These are phyloP conservation scores for Cossypha caffra DNA, from an alignment of 2,797 vertebrate genomes.

Conservation along the genomic window DNA sequence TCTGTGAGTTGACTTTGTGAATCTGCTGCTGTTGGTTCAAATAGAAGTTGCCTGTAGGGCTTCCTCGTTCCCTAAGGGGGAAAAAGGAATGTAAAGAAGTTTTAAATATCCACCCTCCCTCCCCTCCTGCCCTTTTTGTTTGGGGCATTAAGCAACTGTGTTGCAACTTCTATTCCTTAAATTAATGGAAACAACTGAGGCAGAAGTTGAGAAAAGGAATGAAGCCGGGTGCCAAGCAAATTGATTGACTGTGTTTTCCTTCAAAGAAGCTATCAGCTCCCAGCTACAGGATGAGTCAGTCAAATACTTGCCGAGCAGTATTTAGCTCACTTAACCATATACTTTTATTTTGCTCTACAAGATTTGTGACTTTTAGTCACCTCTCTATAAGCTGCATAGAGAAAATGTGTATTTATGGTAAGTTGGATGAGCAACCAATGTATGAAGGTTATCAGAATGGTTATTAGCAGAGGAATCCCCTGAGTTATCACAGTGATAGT, in stretches of 20 bases:
- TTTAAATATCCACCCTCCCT: not conserved
- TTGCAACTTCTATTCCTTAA: not conserved
- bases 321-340: not conserved
- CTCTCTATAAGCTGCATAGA: not conserved
- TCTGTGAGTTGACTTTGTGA: not conserved
- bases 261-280: not conserved
- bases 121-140: not conserved
- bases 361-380: not conserved
- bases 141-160: not conserved
- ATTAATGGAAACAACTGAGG: not conserved
- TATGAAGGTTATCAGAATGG: not conserved
- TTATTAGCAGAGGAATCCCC: not conserved
- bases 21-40: not conserved
- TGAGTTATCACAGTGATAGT: not conserved
- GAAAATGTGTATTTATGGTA: not conserved
- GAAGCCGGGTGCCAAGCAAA: not conserved
- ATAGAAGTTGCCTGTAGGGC: not conserved
- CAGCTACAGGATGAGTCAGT: not conserved
- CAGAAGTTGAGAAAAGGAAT: not conserved
- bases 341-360: not conserved
- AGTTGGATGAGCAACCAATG: not conserved
- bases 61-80: accelerated
- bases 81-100: not conserved
- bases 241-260: not conserved
- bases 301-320: not conserved